Percentiles rank a stretch among this genome's conserved stretches.
These are phyloP conservation scores for Cyanocitta stelleri DNA, from an alignment of 2,113 vertebrate genomes.

Conservation along the genomic window DNA sequence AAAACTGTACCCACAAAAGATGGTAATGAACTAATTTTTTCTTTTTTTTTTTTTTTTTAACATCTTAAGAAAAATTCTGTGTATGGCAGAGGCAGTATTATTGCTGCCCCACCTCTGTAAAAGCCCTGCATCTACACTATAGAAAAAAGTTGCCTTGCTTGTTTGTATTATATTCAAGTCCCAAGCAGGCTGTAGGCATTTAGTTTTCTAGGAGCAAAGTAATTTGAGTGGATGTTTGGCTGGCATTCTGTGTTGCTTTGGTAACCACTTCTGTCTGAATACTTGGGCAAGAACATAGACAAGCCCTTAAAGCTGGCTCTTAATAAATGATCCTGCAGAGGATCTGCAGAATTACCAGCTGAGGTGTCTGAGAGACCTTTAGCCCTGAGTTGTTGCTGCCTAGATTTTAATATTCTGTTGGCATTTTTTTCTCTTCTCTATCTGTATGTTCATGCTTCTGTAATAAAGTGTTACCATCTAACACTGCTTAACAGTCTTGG, in stretches of 20 bases:
- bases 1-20: constrained; percentile 60
- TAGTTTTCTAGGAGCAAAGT: neutral
- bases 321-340: neutral
- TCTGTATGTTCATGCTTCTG: neutral
- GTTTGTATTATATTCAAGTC: neutral
- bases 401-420: neutral
- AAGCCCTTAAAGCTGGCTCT: neutral
- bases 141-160: neutral
- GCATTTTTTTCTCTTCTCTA: neutral
- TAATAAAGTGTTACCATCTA: neutral
- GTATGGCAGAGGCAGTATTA: neutral
- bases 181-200: neutral
- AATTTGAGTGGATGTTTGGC: neutral
- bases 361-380: neutral
- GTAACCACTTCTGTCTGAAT: neutral
- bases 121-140: neutral
- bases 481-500: neutral
- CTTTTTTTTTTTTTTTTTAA: neutral
- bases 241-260: neutral
- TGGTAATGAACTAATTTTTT: constrained; percentile 42
- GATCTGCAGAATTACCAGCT: neutral
- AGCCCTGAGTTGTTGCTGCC: neutral
- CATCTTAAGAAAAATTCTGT: neutral
- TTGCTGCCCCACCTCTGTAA: neutral
- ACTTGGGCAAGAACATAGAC: neutral